Evolutionary conservation across 92 coral and sea anemone genomes (phyloP).

Genomic region (Porites lobata): DNA sequence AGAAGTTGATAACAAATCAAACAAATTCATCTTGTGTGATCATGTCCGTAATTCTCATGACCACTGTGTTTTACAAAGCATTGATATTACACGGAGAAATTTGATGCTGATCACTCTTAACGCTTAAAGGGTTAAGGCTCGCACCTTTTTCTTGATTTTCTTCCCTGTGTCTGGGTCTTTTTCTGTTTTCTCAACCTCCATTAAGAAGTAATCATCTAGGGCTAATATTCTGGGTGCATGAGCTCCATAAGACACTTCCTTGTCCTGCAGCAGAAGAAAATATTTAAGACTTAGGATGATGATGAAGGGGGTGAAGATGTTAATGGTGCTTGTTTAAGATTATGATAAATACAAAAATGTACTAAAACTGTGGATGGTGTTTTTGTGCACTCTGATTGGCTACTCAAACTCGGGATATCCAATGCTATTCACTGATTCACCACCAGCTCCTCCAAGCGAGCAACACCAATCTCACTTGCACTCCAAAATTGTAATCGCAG

Average conservation of each 20-base stretch:
- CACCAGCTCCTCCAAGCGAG: too few species aligned
- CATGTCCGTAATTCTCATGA: too few species aligned
- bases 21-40: too few species aligned
- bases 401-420: too few species aligned
- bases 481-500: too few species aligned
- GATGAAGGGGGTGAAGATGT: neutral
- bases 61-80: too few species aligned
- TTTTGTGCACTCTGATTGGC: too few species aligned
- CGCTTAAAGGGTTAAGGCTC: neutral
- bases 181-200: constrained; percentile 91
- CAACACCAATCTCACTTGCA: too few species aligned
- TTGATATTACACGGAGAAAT: too few species aligned
- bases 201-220: constrained; percentile 94
- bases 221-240: constrained; percentile 96
- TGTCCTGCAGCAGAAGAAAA: constrained; percentile 66
- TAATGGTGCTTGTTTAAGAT: too few species aligned
- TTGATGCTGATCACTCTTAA: neutral
- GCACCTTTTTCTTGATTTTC: constrained; percentile 89
- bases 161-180: constrained; percentile 96
- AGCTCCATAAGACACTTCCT: constrained; percentile 89
- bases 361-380: neutral
- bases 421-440: too few species aligned
- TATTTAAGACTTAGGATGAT: neutral
- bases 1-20: too few species aligned
- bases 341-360: neutral